Percentiles rank a stretch among this genome's conserved stretches.
Evolutionary conservation across 2,888 invertebrate genomes (phyloP).

Genomic region (Drosophila helvetica): DNA sequence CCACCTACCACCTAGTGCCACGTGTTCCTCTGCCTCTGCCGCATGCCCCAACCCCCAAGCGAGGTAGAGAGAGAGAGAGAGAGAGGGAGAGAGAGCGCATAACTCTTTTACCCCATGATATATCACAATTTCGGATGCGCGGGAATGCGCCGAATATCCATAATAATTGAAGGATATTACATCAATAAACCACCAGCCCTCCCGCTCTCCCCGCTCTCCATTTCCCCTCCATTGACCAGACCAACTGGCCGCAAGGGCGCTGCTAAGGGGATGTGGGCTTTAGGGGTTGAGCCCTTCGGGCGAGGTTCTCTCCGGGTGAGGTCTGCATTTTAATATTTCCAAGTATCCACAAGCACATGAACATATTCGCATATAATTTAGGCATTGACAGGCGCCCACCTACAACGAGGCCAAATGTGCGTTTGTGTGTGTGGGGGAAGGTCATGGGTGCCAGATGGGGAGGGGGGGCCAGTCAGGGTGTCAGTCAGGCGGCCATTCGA

Average conservation of each 20-base stretch:
- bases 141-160: slow-evolving; percentile 80
- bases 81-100: neutral
- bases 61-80: neutral
- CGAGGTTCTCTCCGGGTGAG: slow-evolving; percentile 40
- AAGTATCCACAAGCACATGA: slow-evolving; percentile 56
- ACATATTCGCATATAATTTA: slow-evolving; percentile 81
- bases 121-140: slow-evolving; percentile 60
- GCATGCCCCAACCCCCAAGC: neutral
- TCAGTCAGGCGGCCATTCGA: slow-evolving; percentile 63
- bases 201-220: neutral
- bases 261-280: too few relatives aligned
- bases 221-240: neutral
- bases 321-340: slow-evolving; percentile 80
- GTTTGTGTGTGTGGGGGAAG: slow-evolving; percentile 1
- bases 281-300: too few relatives aligned
- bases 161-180: slow-evolving; percentile 82
- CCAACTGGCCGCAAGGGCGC: neutral
- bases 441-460: slow-evolving; percentile 5
- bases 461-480: slow-evolving; percentile 41
- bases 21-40: neutral
- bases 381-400: slow-evolving; percentile 72
- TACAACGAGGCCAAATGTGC: slow-evolving; percentile 45
- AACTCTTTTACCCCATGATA: slow-evolving; percentile 27
- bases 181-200: slow-evolving; percentile 74
- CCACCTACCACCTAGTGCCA: neutral